Evolutionary conservation across 2,113 vertebrate species (phyloP).

Genomic region (Pygoscelis antarcticus): DNA sequence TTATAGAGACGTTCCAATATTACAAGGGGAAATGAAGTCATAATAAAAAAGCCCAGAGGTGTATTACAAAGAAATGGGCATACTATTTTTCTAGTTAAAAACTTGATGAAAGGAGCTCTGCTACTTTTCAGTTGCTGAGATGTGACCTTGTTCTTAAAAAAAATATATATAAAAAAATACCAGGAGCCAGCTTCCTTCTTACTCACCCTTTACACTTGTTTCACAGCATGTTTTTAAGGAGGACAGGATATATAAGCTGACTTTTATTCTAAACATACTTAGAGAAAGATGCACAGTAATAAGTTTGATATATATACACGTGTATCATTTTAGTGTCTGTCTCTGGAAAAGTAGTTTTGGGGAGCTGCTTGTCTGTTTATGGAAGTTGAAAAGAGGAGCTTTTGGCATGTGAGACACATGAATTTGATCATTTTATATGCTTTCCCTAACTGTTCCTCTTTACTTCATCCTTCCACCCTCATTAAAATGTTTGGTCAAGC

Average conservation of each 20-base stretch:
- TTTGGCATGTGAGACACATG: neutral
- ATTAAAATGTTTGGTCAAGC: neutral
- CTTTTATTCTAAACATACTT: neutral
- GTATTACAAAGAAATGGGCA: slow-evolving; percentile 98
- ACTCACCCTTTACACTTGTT: neutral
- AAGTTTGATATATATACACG: neutral
- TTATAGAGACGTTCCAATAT: slow-evolving; percentile 99
- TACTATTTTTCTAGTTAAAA: slow-evolving; percentile 94
- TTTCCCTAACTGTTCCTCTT: neutral
- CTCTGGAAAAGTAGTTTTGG: neutral
- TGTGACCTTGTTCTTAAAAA: slow-evolving; percentile 91
- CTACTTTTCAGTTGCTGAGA: slow-evolving; percentile 90
- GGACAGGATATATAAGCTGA: neutral
- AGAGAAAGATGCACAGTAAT: neutral
- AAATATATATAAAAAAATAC: neutral
- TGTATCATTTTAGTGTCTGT: neutral
- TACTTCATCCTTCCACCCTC: neutral
- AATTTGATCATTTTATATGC: neutral
- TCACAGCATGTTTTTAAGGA: neutral
- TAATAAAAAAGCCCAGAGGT: slow-evolving; percentile 99
- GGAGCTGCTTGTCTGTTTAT: neutral
- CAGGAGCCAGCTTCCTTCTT: slow-evolving; percentile 48
- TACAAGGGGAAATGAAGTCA: slow-evolving; percentile 99
- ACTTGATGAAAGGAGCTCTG: slow-evolving; percentile 93
- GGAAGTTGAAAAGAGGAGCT: neutral